Evolutionary conservation across 2,888 invertebrate species (phyloP).

Genomic region (Oscheius sp.): DNA sequence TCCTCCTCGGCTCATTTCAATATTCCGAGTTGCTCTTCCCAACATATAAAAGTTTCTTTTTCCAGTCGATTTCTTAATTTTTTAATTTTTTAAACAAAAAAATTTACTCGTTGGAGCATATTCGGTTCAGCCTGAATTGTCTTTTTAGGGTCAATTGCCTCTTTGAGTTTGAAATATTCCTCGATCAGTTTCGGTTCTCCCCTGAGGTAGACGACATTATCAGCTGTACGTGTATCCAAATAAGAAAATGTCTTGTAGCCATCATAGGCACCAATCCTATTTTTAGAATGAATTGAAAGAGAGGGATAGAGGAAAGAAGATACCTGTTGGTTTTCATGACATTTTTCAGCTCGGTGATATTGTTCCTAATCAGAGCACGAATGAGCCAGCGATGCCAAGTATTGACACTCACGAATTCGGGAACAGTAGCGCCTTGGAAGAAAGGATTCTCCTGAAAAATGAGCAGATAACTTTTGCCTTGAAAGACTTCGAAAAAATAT

Average conservation of each 20-base stretch:
- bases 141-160: conserved; percentile 29
- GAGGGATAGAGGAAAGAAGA: neutral
- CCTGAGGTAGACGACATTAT: conserved; percentile 13
- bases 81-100: neutral
- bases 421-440: conserved; percentile 23
- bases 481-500: too few relatives aligned
- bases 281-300: neutral
- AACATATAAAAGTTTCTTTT: conserved; percentile 69
- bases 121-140: conserved; percentile 38
- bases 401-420: conserved; percentile 36
- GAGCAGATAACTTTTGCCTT: too few relatives aligned
- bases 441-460: conserved; percentile 44
- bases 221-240: conserved; percentile 20
- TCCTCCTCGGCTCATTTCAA: conserved; percentile 71
- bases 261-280: neutral
- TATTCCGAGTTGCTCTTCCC: conserved; percentile 70
- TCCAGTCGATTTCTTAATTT: conserved; percentile 64
- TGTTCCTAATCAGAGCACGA: conserved; percentile 37
- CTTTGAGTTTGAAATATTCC: conserved; percentile 41
- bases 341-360: conserved; percentile 42
- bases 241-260: conserved; percentile 33
- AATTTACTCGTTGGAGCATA: conserved; percentile 41
- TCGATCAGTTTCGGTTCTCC: conserved; percentile 41
- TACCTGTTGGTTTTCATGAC: conserved; percentile 43
- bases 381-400: conserved; percentile 42